Base-by-base conservation (phyloP, 1,140 invertebrate genomes). In the Armadillidium nasatum region DNA sequence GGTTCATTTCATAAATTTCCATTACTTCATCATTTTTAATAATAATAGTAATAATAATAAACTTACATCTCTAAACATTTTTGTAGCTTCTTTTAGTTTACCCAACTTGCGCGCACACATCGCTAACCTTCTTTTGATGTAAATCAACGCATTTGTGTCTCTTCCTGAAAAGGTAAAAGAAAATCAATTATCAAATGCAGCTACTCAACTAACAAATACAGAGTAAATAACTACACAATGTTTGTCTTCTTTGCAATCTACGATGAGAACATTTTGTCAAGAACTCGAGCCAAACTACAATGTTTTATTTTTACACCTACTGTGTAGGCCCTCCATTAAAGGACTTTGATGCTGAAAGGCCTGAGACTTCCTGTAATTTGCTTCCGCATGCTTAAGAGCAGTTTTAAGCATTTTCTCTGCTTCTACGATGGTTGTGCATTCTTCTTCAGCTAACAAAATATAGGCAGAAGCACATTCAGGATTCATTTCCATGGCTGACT, bases 21-120 rank as follows among this genome's bases (percentile, higher is more conserved):
- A 33, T 33, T 33, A 33, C 6, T 3, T 33, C 33, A 33, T 3
- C 1, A 3, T 33, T 33, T 33, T 33, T 33, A 33, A 33, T 33
- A 33, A 33, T 33, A 33, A 33, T 33, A 33, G 6, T 33, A 33
- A 33, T 33, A 33, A 33, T 33, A 33, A 33, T 33, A 33, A 33
- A 33, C 85, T 85, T 85, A 91, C 88, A 87, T 99, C 97, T 83
- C 95, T 89, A 87, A 98, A 98, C 88, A 98, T 94, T 87, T 98
- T 98, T 6, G 96, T 91, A 4, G 96, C 94, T 86, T 99, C 97
- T 86, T 96, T 95, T 69, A 96, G 87, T 83, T 93, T 91, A 7
- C 96, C 96, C 68, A 98, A 86, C 83, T 97, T 95, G 78, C 97
- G 88, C 3, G 95, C 93, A 88, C 96, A 98, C 96, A 99, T 98